Conservation (phyloP, 2,113 vertebrate genomes). For the Silurus glanis region DNA sequence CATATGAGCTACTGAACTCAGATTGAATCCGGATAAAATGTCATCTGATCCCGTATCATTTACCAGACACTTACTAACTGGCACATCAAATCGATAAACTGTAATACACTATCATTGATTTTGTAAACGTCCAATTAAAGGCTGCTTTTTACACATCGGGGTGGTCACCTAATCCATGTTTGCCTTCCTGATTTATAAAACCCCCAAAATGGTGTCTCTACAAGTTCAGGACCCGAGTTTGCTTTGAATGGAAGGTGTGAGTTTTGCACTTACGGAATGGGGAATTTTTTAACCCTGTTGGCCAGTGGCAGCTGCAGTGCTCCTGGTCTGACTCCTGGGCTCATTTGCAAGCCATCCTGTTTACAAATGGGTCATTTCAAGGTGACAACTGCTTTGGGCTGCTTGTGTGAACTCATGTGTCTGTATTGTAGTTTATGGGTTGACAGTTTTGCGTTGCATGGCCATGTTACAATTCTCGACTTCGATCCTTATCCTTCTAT, state of each 20-base stretch:
- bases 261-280: not conserved
- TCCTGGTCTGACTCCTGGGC: not conserved
- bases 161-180: not conserved
- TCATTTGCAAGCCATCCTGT: slow-evolving; percentile 22
- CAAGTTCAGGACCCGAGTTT: not conserved
- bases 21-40: not conserved
- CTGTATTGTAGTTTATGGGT: not conserved
- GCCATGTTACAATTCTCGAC: no score
- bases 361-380: slow-evolving; percentile 1
- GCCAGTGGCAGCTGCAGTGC: slow-evolving; percentile 14
- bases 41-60: not conserved
- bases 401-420: slow-evolving; percentile 1
- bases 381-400: not conserved
- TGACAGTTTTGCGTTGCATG: no score
- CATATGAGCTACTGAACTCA: not conserved
- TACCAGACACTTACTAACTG: not conserved
- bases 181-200: not conserved
- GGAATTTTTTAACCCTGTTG: not conserved
- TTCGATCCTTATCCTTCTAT: no score
- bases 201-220: not conserved
- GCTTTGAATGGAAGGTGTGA: not conserved
- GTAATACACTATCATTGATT: not conserved
- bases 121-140: not conserved
- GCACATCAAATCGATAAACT: not conserved
- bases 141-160: not conserved